Evolutionary conservation across 2,888 invertebrate species (phyloP), one percentile per base, ranked within the genome.

Genomic region (Apantesis nais): DNA sequence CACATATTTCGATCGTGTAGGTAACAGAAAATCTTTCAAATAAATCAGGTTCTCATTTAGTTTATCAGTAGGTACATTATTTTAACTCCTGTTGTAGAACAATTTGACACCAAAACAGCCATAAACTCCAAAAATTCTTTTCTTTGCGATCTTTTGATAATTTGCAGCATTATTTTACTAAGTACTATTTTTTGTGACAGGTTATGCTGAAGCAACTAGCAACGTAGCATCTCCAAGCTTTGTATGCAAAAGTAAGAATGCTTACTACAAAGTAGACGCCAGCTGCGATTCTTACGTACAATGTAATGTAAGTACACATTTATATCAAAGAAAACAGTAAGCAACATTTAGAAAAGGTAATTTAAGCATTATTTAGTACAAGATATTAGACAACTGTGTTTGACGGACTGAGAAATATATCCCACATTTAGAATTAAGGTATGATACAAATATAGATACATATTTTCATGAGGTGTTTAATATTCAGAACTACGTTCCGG

Each of bases 271-370:
- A 0, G 92, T 96, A 1, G 89, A 96, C 0, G 94, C 93, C 11
- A 96, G 96, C 81, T 97, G 97, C 84, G 97, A 97, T 85, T 95
- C 96, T 25, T 97, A 97, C 84, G 89, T 96, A 62, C 96, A 97
- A 83, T 97, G 97, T 85, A 88, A 88, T 68, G 96, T 93, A 84
- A 94, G 90, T 85, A 72, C 34, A n/a, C 16, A 65, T 34, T 58
- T 29, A 29, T 58, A 29, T 29, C 12, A 29, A 58, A 29, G 4
- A 58, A 8, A 29, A 7, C 25, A 29, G 12, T 34, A n/a, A 62
- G 11, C 1, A 62, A 22, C 7, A 34, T 31, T 25, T 34, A 1
- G 7, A 34, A 25, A 31, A 52, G 1, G 19, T 16, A 16, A 31
- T 31, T 11, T 60, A 22, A 8, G 8, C 2, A 48, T 31, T 11